Evolutionary conservation across 2,888 invertebrate species (phyloP).

Genomic region (Loripinus fragilis): DNA sequence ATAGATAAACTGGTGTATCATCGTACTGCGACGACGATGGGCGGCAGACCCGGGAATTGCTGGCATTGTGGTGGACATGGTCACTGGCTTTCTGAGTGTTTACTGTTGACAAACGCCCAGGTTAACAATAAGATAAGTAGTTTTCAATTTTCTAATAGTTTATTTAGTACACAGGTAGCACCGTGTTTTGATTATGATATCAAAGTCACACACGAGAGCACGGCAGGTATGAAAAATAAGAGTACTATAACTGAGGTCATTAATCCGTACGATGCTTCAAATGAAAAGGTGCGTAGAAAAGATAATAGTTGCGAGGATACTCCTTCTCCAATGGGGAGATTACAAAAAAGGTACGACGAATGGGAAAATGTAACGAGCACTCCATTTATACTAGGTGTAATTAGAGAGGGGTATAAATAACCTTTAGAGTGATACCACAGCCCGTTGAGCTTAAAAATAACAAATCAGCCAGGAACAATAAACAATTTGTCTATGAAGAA

Average conservation of each 20-base stretch:
- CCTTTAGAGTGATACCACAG: slow-evolving; percentile 25
- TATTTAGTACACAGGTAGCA: not conserved
- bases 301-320: not conserved
- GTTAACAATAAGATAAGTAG: not conserved
- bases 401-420: slow-evolving; percentile 24
- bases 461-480: slow-evolving; percentile 26
- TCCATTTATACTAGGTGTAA: slow-evolving; percentile 1
- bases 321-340: not conserved
- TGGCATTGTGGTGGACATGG: slow-evolving; percentile 7
- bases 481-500: slow-evolving; percentile 27
- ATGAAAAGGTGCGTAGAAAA: not conserved
- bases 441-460: slow-evolving; percentile 29
- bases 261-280: not conserved
- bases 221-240: not conserved
- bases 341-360: not conserved
- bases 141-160: not conserved
- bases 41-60: slow-evolving; percentile 7
- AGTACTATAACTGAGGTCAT: not conserved
- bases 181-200: not conserved
- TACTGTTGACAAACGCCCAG: not conserved
- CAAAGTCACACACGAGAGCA: not conserved
- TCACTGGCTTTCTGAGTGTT: slow-evolving; percentile 17
- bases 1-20: not conserved
- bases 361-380: not conserved
- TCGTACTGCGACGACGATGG: not conserved